A percentile compares a stretch with the other conserved stretches of the same genome.
These are phyloP conservation scores for Pilophorus perplexus DNA, from an alignment of 2,888 invertebrate species.

Conservation along the genomic window DNA sequence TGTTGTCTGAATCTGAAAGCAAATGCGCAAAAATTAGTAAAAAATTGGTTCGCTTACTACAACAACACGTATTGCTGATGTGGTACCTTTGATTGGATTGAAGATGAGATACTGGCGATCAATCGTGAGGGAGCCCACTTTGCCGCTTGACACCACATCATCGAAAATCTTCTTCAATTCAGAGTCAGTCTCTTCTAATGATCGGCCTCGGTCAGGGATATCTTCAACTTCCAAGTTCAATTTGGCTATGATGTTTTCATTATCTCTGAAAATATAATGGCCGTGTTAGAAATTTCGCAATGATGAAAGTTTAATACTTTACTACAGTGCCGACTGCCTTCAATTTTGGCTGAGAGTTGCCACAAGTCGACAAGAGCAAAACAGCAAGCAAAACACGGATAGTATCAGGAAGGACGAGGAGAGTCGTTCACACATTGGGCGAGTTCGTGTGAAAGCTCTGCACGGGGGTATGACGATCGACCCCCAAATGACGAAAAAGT, in stretches of 20 bases:
- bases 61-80: not conserved
- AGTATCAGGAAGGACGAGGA: too few relatives aligned
- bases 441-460: too few relatives aligned
- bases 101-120: conserved; percentile 78
- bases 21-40: not conserved
- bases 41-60: not conserved
- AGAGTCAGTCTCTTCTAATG: conserved; percentile 51
- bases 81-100: conserved; percentile 62
- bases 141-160: conserved; percentile 69
- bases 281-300: not conserved
- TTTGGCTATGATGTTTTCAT: conserved; percentile 67
- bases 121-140: conserved; percentile 73
- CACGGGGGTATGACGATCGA: too few relatives aligned
- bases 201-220: conserved; percentile 57
- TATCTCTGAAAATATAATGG: conserved; percentile 53
- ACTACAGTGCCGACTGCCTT: too few relatives aligned
- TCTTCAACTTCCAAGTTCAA: conserved; percentile 72
- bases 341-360: too few relatives aligned
- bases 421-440: too few relatives aligned
- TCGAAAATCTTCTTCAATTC: conserved; percentile 60
- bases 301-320: too few relatives aligned
- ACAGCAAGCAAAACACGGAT: too few relatives aligned
- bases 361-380: too few relatives aligned
- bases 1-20: conserved; percentile 56
- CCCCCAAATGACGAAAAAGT: too few relatives aligned